These are phyloP conservation scores for Xenus cinereus DNA, from an alignment of 2,113 vertebrate genomes.

Conservation along the genomic window DNA sequence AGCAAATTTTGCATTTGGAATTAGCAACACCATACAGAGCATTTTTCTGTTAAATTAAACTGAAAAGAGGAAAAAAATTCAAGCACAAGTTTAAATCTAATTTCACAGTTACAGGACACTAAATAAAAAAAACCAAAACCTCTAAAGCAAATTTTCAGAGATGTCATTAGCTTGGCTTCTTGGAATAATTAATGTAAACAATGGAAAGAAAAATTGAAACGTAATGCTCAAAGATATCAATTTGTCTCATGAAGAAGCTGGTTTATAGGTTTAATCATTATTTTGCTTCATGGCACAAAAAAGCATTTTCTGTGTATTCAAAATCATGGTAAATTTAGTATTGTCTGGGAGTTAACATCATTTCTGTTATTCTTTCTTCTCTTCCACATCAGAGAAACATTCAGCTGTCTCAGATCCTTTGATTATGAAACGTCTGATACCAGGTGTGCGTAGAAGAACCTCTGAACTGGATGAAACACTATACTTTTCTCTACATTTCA, in stretches of 20 bases:
- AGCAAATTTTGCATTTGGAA: background rate
- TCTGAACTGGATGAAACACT: slow-evolving; percentile 65
- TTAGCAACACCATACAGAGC: background rate
- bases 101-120: slow-evolving; percentile 20
- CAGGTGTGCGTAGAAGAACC: slow-evolving; percentile 40
- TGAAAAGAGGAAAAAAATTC: background rate
- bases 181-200: background rate
- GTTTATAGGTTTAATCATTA: slow-evolving; percentile 26
- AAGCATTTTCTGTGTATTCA: slow-evolving; percentile 34
- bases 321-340: slow-evolving; percentile 20
- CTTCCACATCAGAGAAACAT: slow-evolving; percentile 26
- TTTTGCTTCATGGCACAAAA: slow-evolving; percentile 21
- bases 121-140: background rate
- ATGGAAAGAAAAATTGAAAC: background rate
- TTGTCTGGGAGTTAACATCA: slow-evolving; percentile 32
- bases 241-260: background rate
- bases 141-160: background rate
- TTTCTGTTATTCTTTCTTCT: slow-evolving; percentile 32
- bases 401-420: background rate
- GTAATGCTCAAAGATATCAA: background rate
- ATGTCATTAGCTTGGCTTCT: background rate
- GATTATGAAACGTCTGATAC: slow-evolving; percentile 51
- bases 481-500: slow-evolving; percentile 63
- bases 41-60: background rate
- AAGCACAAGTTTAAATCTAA: background rate